phyloP scores from a whole-genome alignment of 2,113 vertebrate genomes.

The Thomomys bottae region DNA sequence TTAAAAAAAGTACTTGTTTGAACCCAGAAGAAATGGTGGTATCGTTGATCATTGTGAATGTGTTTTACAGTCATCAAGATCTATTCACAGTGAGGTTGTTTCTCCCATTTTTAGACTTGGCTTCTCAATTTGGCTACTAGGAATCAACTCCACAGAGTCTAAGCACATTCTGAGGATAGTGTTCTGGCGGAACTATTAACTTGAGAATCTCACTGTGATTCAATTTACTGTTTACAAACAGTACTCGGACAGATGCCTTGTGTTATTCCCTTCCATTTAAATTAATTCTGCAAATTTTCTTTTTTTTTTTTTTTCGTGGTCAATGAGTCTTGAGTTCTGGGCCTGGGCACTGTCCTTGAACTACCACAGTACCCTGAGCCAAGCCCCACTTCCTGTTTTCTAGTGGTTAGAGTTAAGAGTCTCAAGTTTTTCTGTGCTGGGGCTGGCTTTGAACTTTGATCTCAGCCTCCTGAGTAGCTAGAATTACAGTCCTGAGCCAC shows the following conservation, averaged over 20 bases:
- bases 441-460: too few species aligned
- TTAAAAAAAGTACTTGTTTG: neutral
- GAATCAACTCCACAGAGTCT: neutral
- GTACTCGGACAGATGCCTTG: neutral
- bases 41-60: neutral
- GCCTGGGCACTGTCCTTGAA: too few species aligned
- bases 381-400: too few species aligned
- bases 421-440: too few species aligned
- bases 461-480: too few species aligned
- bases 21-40: neutral
- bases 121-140: neutral
- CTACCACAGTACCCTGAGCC: too few species aligned
- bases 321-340: too few species aligned
- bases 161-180: neutral
- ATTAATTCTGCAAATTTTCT: neutral
- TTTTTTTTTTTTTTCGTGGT: too few species aligned
- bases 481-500: too few species aligned
- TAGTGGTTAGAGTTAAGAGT: too few species aligned
- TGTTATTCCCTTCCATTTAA: slow-evolving; percentile 14
- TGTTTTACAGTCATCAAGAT: neutral
- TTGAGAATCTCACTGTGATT: neutral
- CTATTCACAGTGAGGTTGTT: neutral
- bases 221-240: neutral
- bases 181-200: too few species aligned
- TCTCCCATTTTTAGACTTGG: neutral